phyloP scores from a whole-genome alignment of 2,113 vertebrate species.

The Pholis gunnellus region DNA sequence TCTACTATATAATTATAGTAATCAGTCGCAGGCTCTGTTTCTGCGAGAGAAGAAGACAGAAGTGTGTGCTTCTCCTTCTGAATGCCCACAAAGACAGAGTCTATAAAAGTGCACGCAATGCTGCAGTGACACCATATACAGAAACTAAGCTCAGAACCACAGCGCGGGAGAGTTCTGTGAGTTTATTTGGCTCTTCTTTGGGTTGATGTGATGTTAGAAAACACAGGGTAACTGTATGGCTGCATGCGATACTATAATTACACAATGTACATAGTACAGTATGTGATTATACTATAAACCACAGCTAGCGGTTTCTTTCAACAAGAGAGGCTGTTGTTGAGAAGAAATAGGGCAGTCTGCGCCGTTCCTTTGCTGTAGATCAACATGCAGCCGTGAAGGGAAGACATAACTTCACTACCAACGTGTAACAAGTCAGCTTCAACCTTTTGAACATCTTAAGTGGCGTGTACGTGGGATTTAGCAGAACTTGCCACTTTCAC shows the following conservation, averaged over 20 bases:
- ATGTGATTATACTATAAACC: conserved; percentile 59
- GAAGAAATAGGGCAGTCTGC: not conserved
- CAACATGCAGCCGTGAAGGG: conserved; percentile 8
- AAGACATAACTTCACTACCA: not conserved
- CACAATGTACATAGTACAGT: conserved; percentile 46
- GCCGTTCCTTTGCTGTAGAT: not conserved
- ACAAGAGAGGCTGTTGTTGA: conserved; percentile 30
- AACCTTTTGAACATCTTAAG: too few species aligned
- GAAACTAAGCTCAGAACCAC: conserved; percentile 27
- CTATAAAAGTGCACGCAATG: not conserved
- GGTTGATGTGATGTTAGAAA: conserved; percentile 46
- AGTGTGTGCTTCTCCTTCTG: conserved; percentile 34
- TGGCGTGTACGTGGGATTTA: too few species aligned
- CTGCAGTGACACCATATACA: conserved; percentile 13
- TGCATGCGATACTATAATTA: conserved; percentile 71
- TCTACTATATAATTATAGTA: conserved; percentile 34
- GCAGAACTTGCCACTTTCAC: too few species aligned
- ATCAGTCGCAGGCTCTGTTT: conserved; percentile 25
- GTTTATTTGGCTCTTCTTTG: conserved; percentile 42
- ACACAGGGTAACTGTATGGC: conserved; percentile 30
- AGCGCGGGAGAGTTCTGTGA: conserved; percentile 3
- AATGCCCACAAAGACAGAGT: conserved; percentile 10
- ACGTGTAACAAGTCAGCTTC: not conserved
- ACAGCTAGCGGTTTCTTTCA: conserved; percentile 51
- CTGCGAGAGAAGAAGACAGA: conserved; percentile 17